Conservation (phyloP, 2,888 invertebrate species). For the Phaonia tiefii region DNA sequence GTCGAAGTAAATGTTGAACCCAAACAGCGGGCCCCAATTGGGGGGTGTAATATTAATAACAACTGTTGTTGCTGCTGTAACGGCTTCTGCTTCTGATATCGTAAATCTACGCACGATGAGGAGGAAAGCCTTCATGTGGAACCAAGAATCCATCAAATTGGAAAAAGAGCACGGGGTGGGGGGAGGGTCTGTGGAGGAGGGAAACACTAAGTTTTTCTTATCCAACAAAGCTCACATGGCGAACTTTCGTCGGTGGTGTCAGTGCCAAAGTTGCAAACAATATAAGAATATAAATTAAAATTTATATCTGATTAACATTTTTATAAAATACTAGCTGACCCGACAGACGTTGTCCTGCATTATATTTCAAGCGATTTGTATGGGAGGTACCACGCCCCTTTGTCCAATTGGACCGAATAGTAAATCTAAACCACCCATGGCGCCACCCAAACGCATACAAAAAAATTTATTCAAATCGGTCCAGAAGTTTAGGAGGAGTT, state of each 20-base stretch:
- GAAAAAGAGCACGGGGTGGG: neutral
- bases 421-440: no score
- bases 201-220: slow-evolving; percentile 54
- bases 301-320: slow-evolving; percentile 61
- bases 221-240: slow-evolving; percentile 51
- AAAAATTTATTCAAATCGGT: no score
- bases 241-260: neutral
- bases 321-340: slow-evolving; percentile 57
- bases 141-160: slow-evolving; percentile 26
- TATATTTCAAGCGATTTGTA: no score
- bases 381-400: no score
- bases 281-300: slow-evolving; percentile 51
- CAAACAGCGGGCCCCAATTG: slow-evolving; percentile 50
- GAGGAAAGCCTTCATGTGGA: neutral
- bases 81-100: slow-evolving; percentile 56
- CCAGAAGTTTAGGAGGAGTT: no score
- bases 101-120: no score
- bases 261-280: slow-evolving; percentile 3
- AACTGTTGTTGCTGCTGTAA: slow-evolving; percentile 56
- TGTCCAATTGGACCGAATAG: no score
- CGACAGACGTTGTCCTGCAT: no score
- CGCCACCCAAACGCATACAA: no score
- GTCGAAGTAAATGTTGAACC: no score
- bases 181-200: neutral
- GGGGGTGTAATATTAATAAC: slow-evolving; percentile 63